These are phyloP conservation scores for Branchinecta lynchi DNA, from an alignment of 1,140 invertebrate genomes.

Conservation along the genomic window DNA sequence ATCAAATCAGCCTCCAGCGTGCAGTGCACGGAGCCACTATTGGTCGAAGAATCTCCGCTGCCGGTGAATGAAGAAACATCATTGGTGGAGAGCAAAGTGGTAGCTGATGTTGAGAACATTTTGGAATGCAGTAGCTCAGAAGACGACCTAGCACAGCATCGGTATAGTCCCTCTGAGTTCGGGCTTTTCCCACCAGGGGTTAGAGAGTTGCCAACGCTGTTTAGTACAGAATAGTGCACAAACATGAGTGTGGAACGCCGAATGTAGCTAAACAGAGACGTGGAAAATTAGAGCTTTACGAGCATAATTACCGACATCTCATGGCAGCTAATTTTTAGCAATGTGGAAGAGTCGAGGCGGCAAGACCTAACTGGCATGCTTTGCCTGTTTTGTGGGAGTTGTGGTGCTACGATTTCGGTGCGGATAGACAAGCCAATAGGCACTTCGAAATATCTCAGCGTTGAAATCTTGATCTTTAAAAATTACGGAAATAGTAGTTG, in stretches of 20 bases:
- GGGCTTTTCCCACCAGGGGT: neutral
- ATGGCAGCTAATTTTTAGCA: too few species aligned
- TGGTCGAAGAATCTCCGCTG: neutral
- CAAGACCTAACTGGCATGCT: too few species aligned
- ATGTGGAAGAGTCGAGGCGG: too few species aligned
- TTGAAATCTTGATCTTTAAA: too few species aligned
- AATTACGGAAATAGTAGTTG: too few species aligned
- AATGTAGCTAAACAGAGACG: too few species aligned
- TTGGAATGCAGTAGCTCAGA: neutral
- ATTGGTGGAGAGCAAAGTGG: neutral
- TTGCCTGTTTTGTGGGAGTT: too few species aligned
- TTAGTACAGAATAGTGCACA: neutral
- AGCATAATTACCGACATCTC: too few species aligned
- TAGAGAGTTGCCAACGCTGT: neutral
- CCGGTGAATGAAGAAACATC: neutral
- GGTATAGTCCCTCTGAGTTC: neutral
- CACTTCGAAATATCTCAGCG: too few species aligned
- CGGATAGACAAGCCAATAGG: too few species aligned
- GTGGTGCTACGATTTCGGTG: too few species aligned
- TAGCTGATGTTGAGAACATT: constrained; percentile 4
- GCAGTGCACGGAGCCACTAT: neutral
- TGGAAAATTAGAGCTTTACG: too few species aligned
- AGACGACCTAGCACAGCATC: neutral
- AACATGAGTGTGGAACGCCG: neutral
- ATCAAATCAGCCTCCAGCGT: neutral